Evolutionary conservation across 2,113 vertebrate genomes (phyloP), one percentile per base, ranked within the genome.

Genomic region (Pheucticus melanocephalus): DNA sequence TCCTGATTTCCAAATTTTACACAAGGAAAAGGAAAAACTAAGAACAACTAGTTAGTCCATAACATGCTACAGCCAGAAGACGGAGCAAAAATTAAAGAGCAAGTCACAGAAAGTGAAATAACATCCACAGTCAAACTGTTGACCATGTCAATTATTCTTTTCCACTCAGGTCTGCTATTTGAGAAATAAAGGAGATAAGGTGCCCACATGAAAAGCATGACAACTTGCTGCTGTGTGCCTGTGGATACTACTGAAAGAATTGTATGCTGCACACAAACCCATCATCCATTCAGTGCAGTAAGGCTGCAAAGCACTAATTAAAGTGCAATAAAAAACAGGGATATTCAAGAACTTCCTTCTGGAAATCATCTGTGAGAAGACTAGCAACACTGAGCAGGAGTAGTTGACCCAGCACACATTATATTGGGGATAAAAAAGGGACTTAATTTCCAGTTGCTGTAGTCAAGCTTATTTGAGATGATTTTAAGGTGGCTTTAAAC

Each of bases 11-110:
- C 56, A 88, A 5, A 22, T 59, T 78, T 24, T 27, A 70, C 27
- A 53, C 2, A 30, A 2, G 4, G 21, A 21, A 69, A 81, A 40
- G 5, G 4, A 6, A 86, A 83, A 95, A 31, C 12, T 5, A 16
- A 86, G 13, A 80, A 35, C 14, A 77, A n/a, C 14, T 57, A 47
- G 19, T 53, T 47, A 44, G 53, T 40, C 31, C 9, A 1, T 48
- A 70, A 72, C 11, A 50, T 9, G 33, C 17, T 56, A 73, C 10
- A 71, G 42, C 45, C 85, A 81, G 56, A 72, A 81, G 90, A 94
- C 79, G 68, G 53, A 76, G 78, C 48, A 93, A 85, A 90, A 82
- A 56, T 39, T 53, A 85, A 93, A 70, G 12, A 84, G 33, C 64
- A 92, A 72, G 65, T 21, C n/a, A 71, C 18, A 68, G 0, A 2